Base-by-base conservation (phyloP, 2,797 vertebrate genomes). In the Saxicola maurus region DNA sequence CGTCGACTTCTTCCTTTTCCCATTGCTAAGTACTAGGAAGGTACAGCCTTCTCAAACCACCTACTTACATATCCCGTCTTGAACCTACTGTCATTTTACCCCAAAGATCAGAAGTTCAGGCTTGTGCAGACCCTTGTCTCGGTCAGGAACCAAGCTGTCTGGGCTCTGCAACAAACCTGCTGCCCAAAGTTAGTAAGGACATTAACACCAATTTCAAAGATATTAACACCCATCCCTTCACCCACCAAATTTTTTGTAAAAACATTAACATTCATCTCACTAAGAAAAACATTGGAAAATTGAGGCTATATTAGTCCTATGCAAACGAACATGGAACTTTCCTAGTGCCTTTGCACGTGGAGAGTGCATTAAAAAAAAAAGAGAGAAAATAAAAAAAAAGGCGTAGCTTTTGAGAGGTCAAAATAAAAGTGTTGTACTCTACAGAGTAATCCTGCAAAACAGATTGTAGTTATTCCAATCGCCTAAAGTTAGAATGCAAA, bases 391-490 rank as follows among this genome's bases (percentile, higher is more conserved):
- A 23, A 17, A 40, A 40, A 13, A 30, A 23, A 28, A 25, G 11
- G 18, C 40, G 3, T 28, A 57, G 43, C 24, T 73, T 91, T 90
- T 82, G 66, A 85, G 80, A 76, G 15, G 48, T 51, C 16, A 64
- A 18, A 78, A 51, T 28, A 13, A 33, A 71, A 66, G 45, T 93
- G 86, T 61, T 68, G 5, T 64, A 6, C 9, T 31, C 10, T 64
- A 11, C 30, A 30, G 27, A 37, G 90, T 90, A 92, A 88, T 86
- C 37, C 45, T 75, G 85, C 64, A 72, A 78, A 94, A 65, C 35
- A 77, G 43, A 71, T 83, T 90, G 66, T 25, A 40, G 30, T 31
- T 69, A 5, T 33, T 38, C 79, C 42, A 49, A 4, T 38, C 0
- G 1, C 18, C n/a, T 53, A 7, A 59, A 17, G 2, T 33, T 93